Evolutionary conservation across 2,888 invertebrate species (phyloP).

Genomic region (Emmelina monodactyla): DNA sequence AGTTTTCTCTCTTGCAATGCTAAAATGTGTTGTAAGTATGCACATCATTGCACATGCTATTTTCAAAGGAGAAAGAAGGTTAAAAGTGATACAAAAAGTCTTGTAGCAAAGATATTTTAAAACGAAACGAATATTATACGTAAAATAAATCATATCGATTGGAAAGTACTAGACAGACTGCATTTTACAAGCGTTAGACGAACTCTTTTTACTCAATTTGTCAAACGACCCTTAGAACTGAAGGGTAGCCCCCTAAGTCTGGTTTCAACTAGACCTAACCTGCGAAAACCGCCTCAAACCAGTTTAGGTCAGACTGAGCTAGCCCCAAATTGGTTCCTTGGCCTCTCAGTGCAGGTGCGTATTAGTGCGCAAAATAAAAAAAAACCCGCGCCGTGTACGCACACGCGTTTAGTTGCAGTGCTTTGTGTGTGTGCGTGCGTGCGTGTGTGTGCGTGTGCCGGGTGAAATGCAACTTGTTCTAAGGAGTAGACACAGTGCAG

Average conservation of each 20-base stretch:
- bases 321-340: slow-evolving; percentile 34
- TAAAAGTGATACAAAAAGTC: too few species aligned
- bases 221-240: too few species aligned
- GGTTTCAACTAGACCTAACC: background rate
- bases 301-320: slow-evolving; percentile 21
- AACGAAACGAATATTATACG: too few species aligned
- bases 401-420: slow-evolving; percentile 16
- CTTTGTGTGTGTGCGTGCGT: slow-evolving; percentile 21
- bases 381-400: too few species aligned
- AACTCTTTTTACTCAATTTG: too few species aligned
- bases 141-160: too few species aligned
- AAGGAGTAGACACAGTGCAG: slow-evolving; percentile 50
- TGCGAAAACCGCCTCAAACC: slow-evolving; percentile 12
- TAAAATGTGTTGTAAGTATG: background rate
- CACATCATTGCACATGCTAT: too few species aligned
- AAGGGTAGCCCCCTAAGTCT: too few species aligned
- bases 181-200: too few species aligned
- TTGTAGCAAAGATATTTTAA: too few species aligned
- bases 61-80: too few species aligned
- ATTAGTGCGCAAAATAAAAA: slow-evolving; percentile 32
- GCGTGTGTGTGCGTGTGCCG: slow-evolving; percentile 29
- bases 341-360: slow-evolving; percentile 30
- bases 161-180: too few species aligned
- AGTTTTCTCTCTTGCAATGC: background rate
- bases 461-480: slow-evolving; percentile 61